phyloP scores from a whole-genome alignment of 2,888 invertebrate genomes.

The Pachydiplax longipennis region DNA sequence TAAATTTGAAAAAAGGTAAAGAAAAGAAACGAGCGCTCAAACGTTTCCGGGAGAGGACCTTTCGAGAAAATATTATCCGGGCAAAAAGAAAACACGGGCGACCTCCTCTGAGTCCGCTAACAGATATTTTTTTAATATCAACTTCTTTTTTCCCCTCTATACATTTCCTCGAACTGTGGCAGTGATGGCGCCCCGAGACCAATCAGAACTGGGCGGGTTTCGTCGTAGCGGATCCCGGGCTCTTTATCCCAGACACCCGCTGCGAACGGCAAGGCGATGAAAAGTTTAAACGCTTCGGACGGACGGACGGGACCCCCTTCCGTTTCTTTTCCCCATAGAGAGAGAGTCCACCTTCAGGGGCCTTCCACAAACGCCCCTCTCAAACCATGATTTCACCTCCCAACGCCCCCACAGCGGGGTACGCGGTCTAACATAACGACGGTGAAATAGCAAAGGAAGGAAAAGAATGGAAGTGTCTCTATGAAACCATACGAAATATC shows the following conservation, averaged over 20 bases:
- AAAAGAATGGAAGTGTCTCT: neutral
- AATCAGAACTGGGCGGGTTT: neutral
- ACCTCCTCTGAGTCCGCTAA: neutral
- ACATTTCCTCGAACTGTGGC: neutral
- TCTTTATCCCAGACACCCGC: conserved; percentile 11
- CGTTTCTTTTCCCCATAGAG: neutral
- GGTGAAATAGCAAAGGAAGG: neutral
- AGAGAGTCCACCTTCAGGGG: neutral
- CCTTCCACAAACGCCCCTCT: neutral
- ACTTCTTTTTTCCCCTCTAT: neutral
- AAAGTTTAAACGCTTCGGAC: conserved; percentile 13
- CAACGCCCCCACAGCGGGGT: neutral
- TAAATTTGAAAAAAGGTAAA: neutral
- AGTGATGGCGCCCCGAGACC: neutral
- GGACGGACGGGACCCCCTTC: neutral
- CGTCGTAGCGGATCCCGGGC: neutral
- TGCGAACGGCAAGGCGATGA: conserved; percentile 21
- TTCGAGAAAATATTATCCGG: neutral
- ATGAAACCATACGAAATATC: neutral
- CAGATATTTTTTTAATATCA: neutral
- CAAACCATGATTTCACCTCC: no score
- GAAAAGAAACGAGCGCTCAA: neutral
- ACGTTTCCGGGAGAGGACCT: neutral
- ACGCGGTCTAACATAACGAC: neutral
- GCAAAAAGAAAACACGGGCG: neutral